phyloP scores from a whole-genome alignment of 2,797 vertebrate species.

The Tadarida brasiliensis region DNA sequence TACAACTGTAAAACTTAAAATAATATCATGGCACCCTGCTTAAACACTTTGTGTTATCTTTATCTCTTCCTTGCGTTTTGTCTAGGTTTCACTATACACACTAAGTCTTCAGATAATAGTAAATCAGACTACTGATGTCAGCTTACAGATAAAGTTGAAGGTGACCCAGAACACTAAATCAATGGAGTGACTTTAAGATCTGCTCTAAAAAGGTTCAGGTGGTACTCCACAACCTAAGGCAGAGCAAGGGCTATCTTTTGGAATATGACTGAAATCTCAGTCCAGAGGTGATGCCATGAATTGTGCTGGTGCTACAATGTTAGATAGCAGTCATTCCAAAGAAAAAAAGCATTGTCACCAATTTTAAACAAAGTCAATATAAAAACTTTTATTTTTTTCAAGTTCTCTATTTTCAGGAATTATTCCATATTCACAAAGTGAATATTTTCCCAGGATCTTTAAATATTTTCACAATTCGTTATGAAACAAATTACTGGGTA shows the following conservation, averaged over 20 bases:
- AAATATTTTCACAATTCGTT: neutral
- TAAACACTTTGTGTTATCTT: constrained; percentile 69
- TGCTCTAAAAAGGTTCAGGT: constrained; percentile 18
- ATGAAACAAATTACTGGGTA: neutral
- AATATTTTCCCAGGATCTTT: neutral
- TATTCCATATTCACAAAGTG: neutral
- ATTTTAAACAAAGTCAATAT: neutral
- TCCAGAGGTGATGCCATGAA: neutral
- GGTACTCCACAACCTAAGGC: constrained; percentile 7
- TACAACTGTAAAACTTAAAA: constrained; percentile 73
- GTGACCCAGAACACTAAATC: constrained; percentile 74
- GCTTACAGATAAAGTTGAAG: constrained; percentile 77
- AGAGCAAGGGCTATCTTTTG: neutral
- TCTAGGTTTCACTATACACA: constrained; percentile 70
- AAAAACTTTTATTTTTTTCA: neutral
- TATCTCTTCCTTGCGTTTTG: constrained; percentile 69
- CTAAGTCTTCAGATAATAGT: constrained; percentile 67
- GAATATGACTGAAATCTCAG: too few species aligned
- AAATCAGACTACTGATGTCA: constrained; percentile 70
- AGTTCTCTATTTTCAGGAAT: neutral
- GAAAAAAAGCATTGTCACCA: neutral
- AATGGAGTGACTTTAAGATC: constrained; percentile 32
- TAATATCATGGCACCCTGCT: constrained; percentile 58
- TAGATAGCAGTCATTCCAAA: neutral
- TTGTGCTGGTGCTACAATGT: neutral